Evolutionary conservation across 37 sponge, comb jelly and placozoan species (phyloP).

Genomic region (Petrosia ficiformis): DNA sequence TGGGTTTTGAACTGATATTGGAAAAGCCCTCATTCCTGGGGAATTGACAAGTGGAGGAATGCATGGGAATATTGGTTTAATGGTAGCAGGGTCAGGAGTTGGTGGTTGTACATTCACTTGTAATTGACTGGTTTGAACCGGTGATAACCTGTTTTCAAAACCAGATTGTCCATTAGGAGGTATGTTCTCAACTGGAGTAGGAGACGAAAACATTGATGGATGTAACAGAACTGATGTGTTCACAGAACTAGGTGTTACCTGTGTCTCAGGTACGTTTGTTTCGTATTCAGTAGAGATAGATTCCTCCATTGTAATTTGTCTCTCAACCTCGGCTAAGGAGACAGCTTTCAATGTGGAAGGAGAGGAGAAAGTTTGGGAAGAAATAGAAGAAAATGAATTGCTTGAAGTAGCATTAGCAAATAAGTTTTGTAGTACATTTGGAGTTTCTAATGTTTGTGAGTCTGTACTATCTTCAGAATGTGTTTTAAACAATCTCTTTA

Average conservation of each 20-base stretch:
- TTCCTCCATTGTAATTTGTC: constrained; percentile 32
- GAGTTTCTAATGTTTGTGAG: too few species aligned
- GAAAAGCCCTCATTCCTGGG: constrained; percentile 58
- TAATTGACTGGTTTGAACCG: neutral
- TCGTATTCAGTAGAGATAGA: neutral
- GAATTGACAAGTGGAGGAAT: constrained; percentile 62
- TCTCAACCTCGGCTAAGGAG: constrained; percentile 48
- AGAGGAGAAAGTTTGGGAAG: neutral
- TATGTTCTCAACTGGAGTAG: neutral
- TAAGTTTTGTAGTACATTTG: too few species aligned
- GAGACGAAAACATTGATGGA: neutral
- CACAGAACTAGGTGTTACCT: constrained; percentile 21
- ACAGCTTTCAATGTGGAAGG: constrained; percentile 9
- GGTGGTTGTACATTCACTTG: neutral
- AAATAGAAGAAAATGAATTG: neutral
- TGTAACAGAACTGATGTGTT: constrained; percentile 10
- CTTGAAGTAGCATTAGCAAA: neutral
- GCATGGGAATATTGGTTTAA: constrained; percentile 19
- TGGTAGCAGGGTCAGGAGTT: neutral
- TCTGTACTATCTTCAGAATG: too few species aligned
- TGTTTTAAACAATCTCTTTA: too few species aligned
- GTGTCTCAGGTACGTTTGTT: neutral
- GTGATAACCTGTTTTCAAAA: too few species aligned
- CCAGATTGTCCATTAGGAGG: too few species aligned
- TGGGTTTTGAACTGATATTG: too few species aligned